Base-by-base conservation (phyloP, 2,797 vertebrate species). In the Gadopsis bispinosus region DNA sequence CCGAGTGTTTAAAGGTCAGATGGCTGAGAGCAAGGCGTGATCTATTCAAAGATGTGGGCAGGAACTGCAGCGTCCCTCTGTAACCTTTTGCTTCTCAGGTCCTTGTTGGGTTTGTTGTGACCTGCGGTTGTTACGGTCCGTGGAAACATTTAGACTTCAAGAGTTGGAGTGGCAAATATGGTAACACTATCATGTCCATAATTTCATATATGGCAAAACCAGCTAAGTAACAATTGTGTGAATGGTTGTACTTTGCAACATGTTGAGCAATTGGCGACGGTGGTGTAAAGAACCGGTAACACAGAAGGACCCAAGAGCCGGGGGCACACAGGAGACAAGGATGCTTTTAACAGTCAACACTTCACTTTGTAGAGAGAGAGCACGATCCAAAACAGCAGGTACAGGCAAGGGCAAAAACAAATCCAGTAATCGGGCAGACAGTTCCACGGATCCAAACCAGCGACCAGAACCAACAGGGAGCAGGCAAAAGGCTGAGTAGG, bases 1-100 rank as follows among this genome's bases (percentile, higher is more conserved):
- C 60, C 0, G 39, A 66, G 69, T 50, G 35, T 75, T 78, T 84
- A 89, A 94, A 95, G 91, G 91, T 93, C 91, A 92, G 69, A 75
- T 80, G 70, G 88, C 93, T 78, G 69, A 86, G 82, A 93, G 90
- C 75, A 13, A 89, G 80, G 85, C 75, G 80, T 87, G 88, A 90
- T 91, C 89, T 92, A 91, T 93, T 83, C 78, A 53, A 68, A 81
- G 83, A 86, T 70, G 69, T 79, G 35, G 65, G 83, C 76, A 78
- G 66, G 56, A 88, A 74, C 75, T 59, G 81, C 79, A 73, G 79
- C 74, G 22, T 88, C 80, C 9, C 67, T 47, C 71, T 51, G 77
- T 92, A 88, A 91, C 89, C 92, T 93, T 93, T 93, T 7, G 72
- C 76, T 60, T 48, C 74, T 73, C 39, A 4, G 84, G 80, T 82